Base-by-base conservation (phyloP, 2,797 vertebrate species). In the Arrhamphus sclerolepis region DNA sequence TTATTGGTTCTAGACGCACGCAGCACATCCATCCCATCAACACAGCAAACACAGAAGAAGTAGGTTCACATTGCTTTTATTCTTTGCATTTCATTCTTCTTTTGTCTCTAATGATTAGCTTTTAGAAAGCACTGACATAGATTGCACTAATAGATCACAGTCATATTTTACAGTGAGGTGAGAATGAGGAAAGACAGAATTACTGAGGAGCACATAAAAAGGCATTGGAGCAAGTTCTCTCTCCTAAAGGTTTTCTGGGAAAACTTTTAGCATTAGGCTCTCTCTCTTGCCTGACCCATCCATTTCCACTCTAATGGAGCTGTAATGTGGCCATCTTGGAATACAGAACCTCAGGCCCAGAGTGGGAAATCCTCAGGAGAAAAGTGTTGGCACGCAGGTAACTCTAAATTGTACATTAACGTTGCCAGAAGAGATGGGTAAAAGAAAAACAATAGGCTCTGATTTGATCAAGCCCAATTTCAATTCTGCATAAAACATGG, bases 301-400 rank as follows among this genome's bases (percentile, higher is more conserved):
- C 19, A 41, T 41, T 55, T 62, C 41, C 44, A 56, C 65, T 19
- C 71, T 83, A 85, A 85, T 82, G 80, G 69, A 77, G 64, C 51
- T 64, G 50, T 79, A 81, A 81, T 79, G 65, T 54, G 64, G 57
- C 48, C 61, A 40, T 73, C 48, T 48, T 49, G 5, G 28, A 71
- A 72, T 16, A 20, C 39, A 34, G 50, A 65, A 68, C 44, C 66
- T 70, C 46, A 49, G 46, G 67, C 51, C 52, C 46, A 47, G 40
- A 54, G 29, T 44, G 43, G 29, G 58, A 29, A 67, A 31, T 44
- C 40, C 60, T 42, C 64, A 38, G 56, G 48, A 55, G 22, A 46
- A 49, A 70, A 59, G 65, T 66, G 63, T 47, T 83, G 67, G 82
- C 77, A 66, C 8, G 18, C 41, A 41, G 34, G 31, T 22, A 48